phyloP scores from a whole-genome alignment of 2,888 invertebrate species.

The Tiliacea aurago region DNA sequence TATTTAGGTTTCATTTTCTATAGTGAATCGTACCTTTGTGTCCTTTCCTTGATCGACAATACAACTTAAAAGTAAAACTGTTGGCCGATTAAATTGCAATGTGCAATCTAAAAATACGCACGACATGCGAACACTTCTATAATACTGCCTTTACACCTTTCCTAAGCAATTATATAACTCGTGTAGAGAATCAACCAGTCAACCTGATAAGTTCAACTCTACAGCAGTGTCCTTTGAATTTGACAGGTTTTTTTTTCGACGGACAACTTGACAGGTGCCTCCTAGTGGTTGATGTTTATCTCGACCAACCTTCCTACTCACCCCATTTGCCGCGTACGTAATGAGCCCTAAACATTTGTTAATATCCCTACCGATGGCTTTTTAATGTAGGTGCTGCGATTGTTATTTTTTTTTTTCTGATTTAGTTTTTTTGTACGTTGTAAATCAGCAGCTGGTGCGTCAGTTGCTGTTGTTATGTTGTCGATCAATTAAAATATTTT shows the following conservation, averaged over 20 bases:
- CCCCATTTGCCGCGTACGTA: conserved; percentile 70
- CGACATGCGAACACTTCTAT: conserved; percentile 5
- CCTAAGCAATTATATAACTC: conserved; percentile 3
- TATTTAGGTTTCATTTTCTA: not conserved
- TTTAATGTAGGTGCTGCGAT: conserved; percentile 78
- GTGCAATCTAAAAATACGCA: conserved; percentile 41
- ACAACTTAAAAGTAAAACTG: conserved; percentile 18
- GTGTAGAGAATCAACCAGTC: conserved; percentile 20
- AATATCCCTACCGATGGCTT: conserved; percentile 81
- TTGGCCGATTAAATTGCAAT: conserved; percentile 27
- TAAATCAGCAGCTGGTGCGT: conserved; percentile 66
- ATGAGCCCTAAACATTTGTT: conserved; percentile 85
- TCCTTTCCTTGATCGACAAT: conserved; percentile 15
- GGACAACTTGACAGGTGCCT: conserved; percentile 63
- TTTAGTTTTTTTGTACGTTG: conserved; percentile 61
- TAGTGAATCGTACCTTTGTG: not conserved
- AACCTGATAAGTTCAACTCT: not conserved
- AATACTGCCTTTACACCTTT: conserved; percentile 31
- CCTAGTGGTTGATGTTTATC: conserved; percentile 65
- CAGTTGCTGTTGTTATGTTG: conserved; percentile 20
- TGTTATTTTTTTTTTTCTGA: conserved; percentile 70
- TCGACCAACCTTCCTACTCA: conserved; percentile 57
- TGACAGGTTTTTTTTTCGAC: conserved; percentile 36
- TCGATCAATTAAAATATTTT: conserved; percentile 50
- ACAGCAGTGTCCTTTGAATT: conserved; percentile 33